Conservation (phyloP, 2,113 vertebrate species). For the Cololabis saira region DNA sequence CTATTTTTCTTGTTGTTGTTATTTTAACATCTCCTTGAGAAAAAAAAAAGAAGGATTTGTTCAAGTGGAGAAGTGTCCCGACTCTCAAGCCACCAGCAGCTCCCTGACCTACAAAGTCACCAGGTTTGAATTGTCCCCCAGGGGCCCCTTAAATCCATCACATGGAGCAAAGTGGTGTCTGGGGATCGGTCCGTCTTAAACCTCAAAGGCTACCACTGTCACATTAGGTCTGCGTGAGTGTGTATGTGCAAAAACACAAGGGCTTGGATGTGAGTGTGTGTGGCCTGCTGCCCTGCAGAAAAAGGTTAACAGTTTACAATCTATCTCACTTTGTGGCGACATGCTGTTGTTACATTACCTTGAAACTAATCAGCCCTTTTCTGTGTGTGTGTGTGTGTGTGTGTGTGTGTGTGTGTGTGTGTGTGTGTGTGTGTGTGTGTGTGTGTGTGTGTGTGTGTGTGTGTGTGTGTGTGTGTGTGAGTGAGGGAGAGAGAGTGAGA, state of each 20-base stretch:
- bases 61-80: slow-evolving; percentile 1
- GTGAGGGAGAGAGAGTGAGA: slow-evolving; percentile 5
- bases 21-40: no score
- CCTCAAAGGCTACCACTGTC: slow-evolving; percentile 49
- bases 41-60: neutral
- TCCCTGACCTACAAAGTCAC: slow-evolving; percentile 59
- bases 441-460: no score
- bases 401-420: no score
- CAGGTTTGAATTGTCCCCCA: slow-evolving; percentile 48
- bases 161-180: slow-evolving; percentile 66
- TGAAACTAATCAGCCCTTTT: slow-evolving; percentile 21
- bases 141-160: slow-evolving; percentile 70
- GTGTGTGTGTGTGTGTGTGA: no score
- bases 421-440: no score
- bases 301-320: slow-evolving; percentile 51
- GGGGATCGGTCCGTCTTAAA: slow-evolving; percentile 57
- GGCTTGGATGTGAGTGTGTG: slow-evolving; percentile 42
- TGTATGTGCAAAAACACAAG: slow-evolving; percentile 23
- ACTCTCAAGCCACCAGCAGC: slow-evolving; percentile 19
- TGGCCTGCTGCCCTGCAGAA: slow-evolving; percentile 46
- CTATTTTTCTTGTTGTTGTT: no score
- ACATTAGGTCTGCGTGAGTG: slow-evolving; percentile 7
- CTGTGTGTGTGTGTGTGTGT: slow-evolving; percentile 34
- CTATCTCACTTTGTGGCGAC: slow-evolving; percentile 53
- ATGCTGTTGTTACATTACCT: slow-evolving; percentile 14